Evolutionary conservation across 2,797 vertebrate genomes (phyloP).

Genomic region (Menidia menidia): DNA sequence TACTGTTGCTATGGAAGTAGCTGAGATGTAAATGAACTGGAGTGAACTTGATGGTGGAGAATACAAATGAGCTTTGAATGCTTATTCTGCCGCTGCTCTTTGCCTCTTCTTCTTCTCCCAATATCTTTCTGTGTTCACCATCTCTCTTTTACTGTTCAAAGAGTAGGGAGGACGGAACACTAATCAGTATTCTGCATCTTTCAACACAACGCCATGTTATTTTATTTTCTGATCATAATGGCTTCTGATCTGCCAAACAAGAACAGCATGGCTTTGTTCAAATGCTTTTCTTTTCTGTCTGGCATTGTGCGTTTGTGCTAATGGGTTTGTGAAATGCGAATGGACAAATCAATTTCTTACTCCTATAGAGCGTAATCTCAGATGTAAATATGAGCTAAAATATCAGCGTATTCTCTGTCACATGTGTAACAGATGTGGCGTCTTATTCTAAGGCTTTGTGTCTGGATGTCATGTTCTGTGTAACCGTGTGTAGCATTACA

Average conservation of each 20-base stretch:
- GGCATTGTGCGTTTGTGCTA: not conserved
- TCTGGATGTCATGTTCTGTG: constrained; percentile 52
- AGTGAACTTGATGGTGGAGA: constrained; percentile 88
- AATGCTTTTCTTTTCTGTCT: not conserved
- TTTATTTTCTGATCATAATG: constrained; percentile 2
- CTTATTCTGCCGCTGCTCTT: constrained; percentile 77
- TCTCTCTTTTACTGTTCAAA: constrained; percentile 42
- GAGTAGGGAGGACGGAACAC: constrained; percentile 9
- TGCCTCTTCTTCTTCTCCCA: constrained; percentile 52
- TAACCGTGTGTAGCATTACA: constrained; percentile 49
- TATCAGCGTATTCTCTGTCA: constrained; percentile 27
- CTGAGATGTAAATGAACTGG: constrained; percentile 92
- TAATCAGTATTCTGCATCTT: constrained; percentile 36
- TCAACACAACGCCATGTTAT: constrained; percentile 20
- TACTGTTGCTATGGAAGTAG: constrained; percentile 90
- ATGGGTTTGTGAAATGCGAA: constrained; percentile 41
- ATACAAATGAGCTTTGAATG: constrained; percentile 89
- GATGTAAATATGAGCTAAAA: constrained; percentile 45
- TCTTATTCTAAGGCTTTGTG: constrained; percentile 53
- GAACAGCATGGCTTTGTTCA: constrained; percentile 1
- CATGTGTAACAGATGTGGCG: constrained; percentile 44
- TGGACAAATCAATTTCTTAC: constrained; percentile 30
- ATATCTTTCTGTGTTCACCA: constrained; percentile 30
- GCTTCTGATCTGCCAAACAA: constrained; percentile 6
- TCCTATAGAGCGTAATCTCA: constrained; percentile 27